Conservation (phyloP, 2,797 vertebrate genomes). For the Dipus sagitta region DNA sequence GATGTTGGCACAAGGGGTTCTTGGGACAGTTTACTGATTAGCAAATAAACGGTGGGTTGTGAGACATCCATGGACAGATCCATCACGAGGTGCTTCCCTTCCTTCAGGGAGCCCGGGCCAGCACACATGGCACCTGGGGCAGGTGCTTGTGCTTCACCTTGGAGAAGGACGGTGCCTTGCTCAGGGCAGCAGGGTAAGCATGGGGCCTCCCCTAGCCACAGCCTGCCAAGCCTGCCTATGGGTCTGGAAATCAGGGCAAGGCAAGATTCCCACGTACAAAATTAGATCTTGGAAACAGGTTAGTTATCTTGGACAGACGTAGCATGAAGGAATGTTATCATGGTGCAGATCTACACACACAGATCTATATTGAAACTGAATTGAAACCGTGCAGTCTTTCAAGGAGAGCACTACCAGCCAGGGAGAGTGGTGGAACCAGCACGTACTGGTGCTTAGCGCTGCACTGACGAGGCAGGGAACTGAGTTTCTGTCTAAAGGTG, state of each 20-base stretch:
- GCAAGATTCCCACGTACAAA: constrained; percentile 82
- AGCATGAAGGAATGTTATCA: constrained; percentile 77
- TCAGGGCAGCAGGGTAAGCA: background rate
- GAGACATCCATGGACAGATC: background rate
- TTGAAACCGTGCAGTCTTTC: constrained; percentile 54
- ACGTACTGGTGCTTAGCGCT: background rate
- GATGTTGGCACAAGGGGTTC: background rate
- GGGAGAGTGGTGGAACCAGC: background rate
- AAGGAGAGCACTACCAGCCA: constrained; percentile 37
- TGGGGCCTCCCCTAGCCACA: background rate
- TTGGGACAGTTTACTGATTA: constrained; percentile 25
- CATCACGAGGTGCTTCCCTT: constrained; percentile 3
- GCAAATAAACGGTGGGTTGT: background rate
- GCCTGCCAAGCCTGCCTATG: constrained; percentile 72
- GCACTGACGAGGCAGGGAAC: background rate
- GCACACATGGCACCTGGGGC: background rate
- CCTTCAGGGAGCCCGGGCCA: background rate
- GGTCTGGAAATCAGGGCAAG: constrained; percentile 82
- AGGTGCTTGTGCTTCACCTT: background rate
- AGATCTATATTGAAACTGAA: constrained; percentile 69
- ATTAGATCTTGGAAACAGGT: constrained; percentile 83
- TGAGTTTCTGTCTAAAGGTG: background rate
- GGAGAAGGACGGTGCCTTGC: background rate
- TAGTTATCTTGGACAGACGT: constrained; percentile 78
- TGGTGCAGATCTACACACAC: constrained; percentile 58